Base-by-base conservation (phyloP, 2,797 vertebrate genomes). In the Peromyscus attwateri region DNA sequence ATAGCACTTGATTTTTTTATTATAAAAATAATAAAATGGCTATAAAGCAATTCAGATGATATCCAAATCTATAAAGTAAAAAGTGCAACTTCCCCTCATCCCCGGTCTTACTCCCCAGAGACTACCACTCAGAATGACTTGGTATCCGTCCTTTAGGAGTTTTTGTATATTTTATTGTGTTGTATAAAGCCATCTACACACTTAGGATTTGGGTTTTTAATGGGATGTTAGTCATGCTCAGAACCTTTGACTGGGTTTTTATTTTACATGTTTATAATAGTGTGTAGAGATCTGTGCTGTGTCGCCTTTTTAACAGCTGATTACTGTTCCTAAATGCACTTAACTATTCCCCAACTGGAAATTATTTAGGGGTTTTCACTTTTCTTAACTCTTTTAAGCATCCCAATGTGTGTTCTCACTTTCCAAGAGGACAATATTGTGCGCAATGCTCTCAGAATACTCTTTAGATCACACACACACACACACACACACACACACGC, bases 41-140 rank as follows among this genome's bases (percentile, higher is more conserved):
- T 85, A 83, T 89, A 92, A 94, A 97, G 80, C 57, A 97, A 95
- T 90, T 75, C 94, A 96, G 76, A 95, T 96, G 95, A 94, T 97
- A 92, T 62, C 62, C 40, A 79, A 84, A 95, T 91, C 95, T 95
- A 87, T 95, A 93, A 94, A 96, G 57, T 94, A 91, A 91, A 95
- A 90, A 85, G 49, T 89, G 17, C 37, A 97, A 60, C 73, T 94
- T 87, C 83, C 77, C 66, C 73, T 96, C 12, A 21, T 82, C 64
- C 40, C 6, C n/a, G 83, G 1, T 70, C 43, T 43, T 82, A 31
- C 66, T 95, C 87, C 80, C 85, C 8, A 25, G 91, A 85, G 92
- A 16, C 68, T 43, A 62, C 62, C 73, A 94, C 73, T 91, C 25
- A 60, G 83, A 91, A 89, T 95, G 82, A 80, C 92, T 89, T 95